Percentiles rank a stretch among this genome's conserved stretches.
Conservation (phyloP, 2,113 vertebrate genomes). For the Gila orcuttii region DNA sequence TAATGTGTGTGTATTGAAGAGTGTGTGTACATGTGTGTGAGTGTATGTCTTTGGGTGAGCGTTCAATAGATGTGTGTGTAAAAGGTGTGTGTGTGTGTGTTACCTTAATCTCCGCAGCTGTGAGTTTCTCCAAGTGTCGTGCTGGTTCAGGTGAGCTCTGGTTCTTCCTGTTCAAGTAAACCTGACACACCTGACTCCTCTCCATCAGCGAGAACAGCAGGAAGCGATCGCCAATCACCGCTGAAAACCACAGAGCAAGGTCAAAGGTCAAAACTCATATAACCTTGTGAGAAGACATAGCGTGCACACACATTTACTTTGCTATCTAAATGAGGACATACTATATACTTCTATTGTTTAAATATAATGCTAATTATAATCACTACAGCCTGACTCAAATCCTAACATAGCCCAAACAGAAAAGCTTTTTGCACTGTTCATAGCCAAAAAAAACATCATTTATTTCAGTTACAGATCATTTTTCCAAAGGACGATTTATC, state of each 20-base stretch:
- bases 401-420: not conserved
- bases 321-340: not conserved
- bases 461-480: not conserved
- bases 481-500: not conserved
- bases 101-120: slow-evolving; percentile 89
- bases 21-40: slow-evolving; percentile 14
- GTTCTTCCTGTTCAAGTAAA: slow-evolving; percentile 85
- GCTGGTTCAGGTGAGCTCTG: slow-evolving; percentile 79
- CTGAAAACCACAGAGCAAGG: slow-evolving; percentile 67
- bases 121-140: slow-evolving; percentile 85
- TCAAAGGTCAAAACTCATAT: slow-evolving; percentile 24
- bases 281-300: not conserved
- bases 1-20: not conserved
- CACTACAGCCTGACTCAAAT: not conserved
- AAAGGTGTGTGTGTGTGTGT: not conserved
- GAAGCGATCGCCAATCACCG: slow-evolving; percentile 86
- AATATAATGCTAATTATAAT: not conserved
- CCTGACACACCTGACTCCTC: slow-evolving; percentile 85
- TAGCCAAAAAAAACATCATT: not conserved
- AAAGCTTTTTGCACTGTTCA: not conserved
- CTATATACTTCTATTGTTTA: too few relatives aligned
- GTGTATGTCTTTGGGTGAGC: slow-evolving; percentile 31
- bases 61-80: slow-evolving; percentile 10
- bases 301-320: not conserved
- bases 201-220: slow-evolving; percentile 91